Percentiles rank a stretch among this genome's conserved stretches.
Evolutionary conservation across 35 echinoderm and acorn worm genomes (phyloP).

Genomic region (Ophiothrix spiculata): DNA sequence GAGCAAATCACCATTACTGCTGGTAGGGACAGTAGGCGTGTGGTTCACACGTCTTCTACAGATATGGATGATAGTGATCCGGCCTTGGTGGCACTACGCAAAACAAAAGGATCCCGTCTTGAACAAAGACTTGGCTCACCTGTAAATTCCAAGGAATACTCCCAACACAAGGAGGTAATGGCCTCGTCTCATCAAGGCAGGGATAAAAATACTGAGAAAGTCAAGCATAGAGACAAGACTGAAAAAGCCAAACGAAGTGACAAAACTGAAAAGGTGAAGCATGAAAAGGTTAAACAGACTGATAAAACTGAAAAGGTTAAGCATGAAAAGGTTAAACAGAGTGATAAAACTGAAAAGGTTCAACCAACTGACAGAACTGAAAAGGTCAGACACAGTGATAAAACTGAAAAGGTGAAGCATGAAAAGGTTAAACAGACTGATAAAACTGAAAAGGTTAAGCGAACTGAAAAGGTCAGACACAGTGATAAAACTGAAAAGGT

Average conservation of each 20-base stretch:
- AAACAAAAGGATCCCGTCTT: background rate
- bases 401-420: background rate
- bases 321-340: conserved; percentile 2
- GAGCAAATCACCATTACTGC: conserved; percentile 24
- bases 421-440: conserved; percentile 30
- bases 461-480: too few species aligned
- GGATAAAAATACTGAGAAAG: background rate
- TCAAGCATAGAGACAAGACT: conserved; percentile 13
- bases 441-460: conserved; percentile 45
- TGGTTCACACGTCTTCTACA: background rate
- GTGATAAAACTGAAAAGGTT: conserved; percentile 14
- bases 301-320: background rate
- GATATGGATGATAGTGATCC: background rate
- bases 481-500: too few species aligned
- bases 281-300: conserved; percentile 46
- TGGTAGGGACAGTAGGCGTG: conserved; percentile 36
- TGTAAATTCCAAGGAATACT: conserved; percentile 8
- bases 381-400: background rate
- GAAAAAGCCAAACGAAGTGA: conserved; percentile 9
- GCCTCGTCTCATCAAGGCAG: background rate
- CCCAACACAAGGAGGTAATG: background rate
- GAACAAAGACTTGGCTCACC: conserved; percentile 6
- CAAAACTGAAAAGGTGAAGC: conserved; percentile 2
- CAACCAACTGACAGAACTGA: background rate
- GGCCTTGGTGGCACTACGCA: background rate